Evolutionary conservation across 2,888 invertebrate species (phyloP), one percentile per base, ranked within the genome.

Genomic region (Tuberolachnus salignus): DNA sequence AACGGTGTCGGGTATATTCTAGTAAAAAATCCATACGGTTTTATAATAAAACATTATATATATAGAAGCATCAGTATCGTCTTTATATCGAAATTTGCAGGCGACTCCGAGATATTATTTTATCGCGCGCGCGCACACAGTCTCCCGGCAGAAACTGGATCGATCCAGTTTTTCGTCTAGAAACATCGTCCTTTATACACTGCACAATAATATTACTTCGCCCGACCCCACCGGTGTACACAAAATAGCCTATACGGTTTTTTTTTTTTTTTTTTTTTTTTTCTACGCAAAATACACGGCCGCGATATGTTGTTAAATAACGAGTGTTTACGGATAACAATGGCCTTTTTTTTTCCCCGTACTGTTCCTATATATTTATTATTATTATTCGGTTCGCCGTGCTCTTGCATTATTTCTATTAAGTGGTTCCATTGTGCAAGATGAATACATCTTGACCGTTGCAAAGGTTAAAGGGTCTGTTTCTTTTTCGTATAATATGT

Each of bases 401-500:
- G 78, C 59, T 67, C 67, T 55, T 34, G 75, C 69, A 78, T 78
- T 78, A 78, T 78, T 78, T 78, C 78, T 78, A 78, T 78, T 78
- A 78, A 78, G 78, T 78, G 78, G 78, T 78, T 69, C 59, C 78
- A 69, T 78, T 78, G 78, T 78, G 78, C 34, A n/a, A n/a, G 34
- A 34, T 69, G 78, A 78, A 78, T 69, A 78, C 69, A 78, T 78
- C 78, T 78, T 78, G 78, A 78, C 78, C 78, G 78, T 78, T 78
- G 78, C 78, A 78, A 78, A 78, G 78, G 78, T 78, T 78, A 78
- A 78, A 78, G 78, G 78, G 78, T 78, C 78, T 59, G 78, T 78
- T 78, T 78, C 69, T 78, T 78, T 78, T 78, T 26, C 78, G 11
- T 42, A 42, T n/a, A 55, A 55, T 21, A 55, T 16, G 46, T 11